Base-by-base conservation (phyloP, 1,140 invertebrate species). In the Oncopodura yosiiana region DNA sequence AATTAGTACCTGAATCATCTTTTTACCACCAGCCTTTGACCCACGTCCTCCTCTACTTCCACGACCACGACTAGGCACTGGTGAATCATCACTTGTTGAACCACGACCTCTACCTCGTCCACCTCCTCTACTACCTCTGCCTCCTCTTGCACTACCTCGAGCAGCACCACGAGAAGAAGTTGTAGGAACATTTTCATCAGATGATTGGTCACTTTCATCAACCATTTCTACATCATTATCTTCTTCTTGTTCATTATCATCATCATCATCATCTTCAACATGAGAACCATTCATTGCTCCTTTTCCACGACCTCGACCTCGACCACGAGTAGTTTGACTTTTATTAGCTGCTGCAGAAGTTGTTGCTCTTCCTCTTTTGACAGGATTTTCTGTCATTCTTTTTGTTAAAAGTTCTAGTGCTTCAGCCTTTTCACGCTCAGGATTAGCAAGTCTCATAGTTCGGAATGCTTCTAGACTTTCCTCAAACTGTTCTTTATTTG, bases 401-500 rank as follows among this genome's bases (percentile, higher is more conserved):
- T 18, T 19, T 34, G 3, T 34, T 32, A 41, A 29, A n/a, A 27
- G 11, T 19, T 38, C 2, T 26, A n/a, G 18, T 41, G 51, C 51
- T 18, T 61, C 58, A 23, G 43, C 61, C 27, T 68, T 60, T 30
- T 60, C 45, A n/a, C 62, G 43, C 39, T 69, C 69, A 32, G 66
- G 46, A 24, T 63, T 19, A 9, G 65, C 53, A 23, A 58, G 41
- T 41, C 58, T 37, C 1, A 57, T 21, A 55, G 65, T 41, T 26
- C 66, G 63, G 46, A 69, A 71, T 55, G 63, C 58, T 46, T 69
- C 61, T 24, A 74, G 59, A 49, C 70, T 67, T 32, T 67, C 48
- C 0, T 61, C 9, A 36, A 78, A 71, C 27, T 38, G 61, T 52
- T 66, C 72, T 61, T 60, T 69, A 1, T n/a, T n/a, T n/a, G 58